Evolutionary conservation across 2,888 invertebrate genomes (phyloP).

Genomic region (Cryptocephalus primarius): DNA sequence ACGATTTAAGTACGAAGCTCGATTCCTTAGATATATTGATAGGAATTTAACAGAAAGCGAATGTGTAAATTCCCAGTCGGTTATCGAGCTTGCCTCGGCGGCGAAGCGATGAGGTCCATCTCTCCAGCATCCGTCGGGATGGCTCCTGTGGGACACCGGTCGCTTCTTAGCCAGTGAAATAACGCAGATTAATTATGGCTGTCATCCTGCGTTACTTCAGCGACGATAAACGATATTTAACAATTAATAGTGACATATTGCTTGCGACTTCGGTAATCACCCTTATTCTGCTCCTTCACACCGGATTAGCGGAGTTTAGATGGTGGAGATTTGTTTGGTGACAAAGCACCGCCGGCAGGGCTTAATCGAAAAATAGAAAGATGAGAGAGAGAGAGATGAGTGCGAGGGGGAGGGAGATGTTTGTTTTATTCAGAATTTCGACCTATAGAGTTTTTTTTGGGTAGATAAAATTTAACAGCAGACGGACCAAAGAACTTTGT

Average conservation of each 20-base stretch:
- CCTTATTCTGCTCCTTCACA: conserved; percentile 17
- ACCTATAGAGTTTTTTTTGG: too few species aligned
- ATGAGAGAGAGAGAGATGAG: too few species aligned
- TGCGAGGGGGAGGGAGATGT: too few species aligned
- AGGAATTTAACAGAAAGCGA: conserved; percentile 1
- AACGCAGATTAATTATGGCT: conserved; percentile 39
- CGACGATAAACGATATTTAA: conserved; percentile 39
- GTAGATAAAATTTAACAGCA: too few species aligned
- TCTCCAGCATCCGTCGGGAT: conserved; percentile 17
- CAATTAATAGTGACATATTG: conserved; percentile 37
- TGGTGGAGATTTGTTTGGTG: too few species aligned
- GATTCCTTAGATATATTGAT: too few species aligned
- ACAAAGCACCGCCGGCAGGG: too few species aligned
- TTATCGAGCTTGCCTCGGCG: not conserved
- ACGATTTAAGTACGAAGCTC: too few species aligned
- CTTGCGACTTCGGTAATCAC: conserved; percentile 25
- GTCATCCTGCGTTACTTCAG: conserved; percentile 37
- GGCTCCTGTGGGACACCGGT: conserved; percentile 31
- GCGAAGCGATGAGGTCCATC: conserved; percentile 17
- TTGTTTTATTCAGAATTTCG: too few species aligned
- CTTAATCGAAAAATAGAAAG: too few species aligned
- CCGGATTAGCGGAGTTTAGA: conserved; percentile 9
- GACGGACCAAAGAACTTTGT: too few species aligned
- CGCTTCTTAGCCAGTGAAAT: conserved; percentile 35
- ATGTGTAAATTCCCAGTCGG: conserved; percentile 5